Evolutionary conservation across 2,113 vertebrate genomes (phyloP).

Genomic region (Nasalis larvatus): DNA sequence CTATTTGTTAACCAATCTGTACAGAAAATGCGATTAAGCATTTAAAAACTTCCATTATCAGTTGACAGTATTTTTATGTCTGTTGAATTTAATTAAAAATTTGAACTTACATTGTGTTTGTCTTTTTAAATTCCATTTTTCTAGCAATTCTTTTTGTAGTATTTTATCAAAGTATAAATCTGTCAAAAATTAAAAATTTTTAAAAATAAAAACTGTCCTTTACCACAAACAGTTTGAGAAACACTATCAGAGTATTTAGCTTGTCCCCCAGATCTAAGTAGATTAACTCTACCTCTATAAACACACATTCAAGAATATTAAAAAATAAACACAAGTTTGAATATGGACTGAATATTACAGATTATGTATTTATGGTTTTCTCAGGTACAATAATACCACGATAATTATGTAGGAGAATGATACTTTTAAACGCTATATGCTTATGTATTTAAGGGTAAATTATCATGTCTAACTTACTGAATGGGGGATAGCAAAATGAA

Average conservation of each 20-base stretch:
- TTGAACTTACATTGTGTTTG: neutral
- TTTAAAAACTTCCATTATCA: neutral
- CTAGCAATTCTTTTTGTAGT: neutral
- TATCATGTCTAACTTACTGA: neutral
- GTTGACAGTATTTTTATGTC: neutral
- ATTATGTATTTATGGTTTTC: neutral
- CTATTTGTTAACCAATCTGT: neutral
- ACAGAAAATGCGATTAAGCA: neutral
- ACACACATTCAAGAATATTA: slow-evolving; percentile 12
- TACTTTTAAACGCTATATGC: neutral
- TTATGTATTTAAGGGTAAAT: neutral
- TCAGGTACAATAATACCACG: neutral
- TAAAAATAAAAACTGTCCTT: neutral
- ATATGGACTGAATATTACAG: neutral
- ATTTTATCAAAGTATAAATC: slow-evolving; percentile 1
- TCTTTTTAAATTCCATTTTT: slow-evolving; percentile 7
- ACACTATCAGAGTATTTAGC: neutral
- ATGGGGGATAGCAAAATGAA: neutral
- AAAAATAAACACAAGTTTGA: neutral
- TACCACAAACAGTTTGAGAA: neutral
- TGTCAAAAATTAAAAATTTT: neutral
- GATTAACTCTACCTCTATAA: slow-evolving; percentile 14
- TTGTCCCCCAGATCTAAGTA: neutral
- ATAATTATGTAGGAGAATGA: neutral
- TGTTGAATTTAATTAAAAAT: neutral